Base-by-base conservation (phyloP, 2,797 vertebrate genomes). In the Alfaro cultratus region DNA sequence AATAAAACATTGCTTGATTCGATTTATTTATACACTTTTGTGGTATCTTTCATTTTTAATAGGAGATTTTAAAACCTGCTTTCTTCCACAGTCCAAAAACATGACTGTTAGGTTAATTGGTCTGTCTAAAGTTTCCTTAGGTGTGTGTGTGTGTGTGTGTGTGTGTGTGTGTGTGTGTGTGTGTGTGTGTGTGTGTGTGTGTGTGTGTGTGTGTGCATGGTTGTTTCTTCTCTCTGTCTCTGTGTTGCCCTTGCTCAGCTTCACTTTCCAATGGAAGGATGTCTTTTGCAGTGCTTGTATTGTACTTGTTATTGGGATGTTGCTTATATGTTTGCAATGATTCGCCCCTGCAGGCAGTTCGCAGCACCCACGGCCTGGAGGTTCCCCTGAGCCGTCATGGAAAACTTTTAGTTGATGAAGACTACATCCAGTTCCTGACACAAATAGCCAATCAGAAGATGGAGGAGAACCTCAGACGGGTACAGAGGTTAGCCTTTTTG, bases 301-400 rank as follows among this genome's bases (percentile, higher is more conserved):
- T 15, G n/a, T 31, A 11, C n/a, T 43, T 31, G 41, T 29, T 29
- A 46, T 73, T 49, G 15, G 15, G 29, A 9, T 8, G 45, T 67
- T 18, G 60, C n/a, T 62, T 36, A 0, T 0, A 23, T 62, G 5
- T 62, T 1, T 41, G 3, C 13, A 78, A 15, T 82, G 0, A 75
- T 85, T 74, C 79, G 51, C 77, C 13, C 74, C 31, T 81, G 0
- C 1, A 94, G 93, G 93, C 98, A 3, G 95, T 99, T 74, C 96
- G 98, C 4, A 98, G 98, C 83, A 97, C 98, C 75, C 98, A 98
- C 8, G 95, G 97, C 86, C 94, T 99, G 80, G 98, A 99, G 93
- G 98, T 98, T 86, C 98, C 98, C 0, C 85, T 99, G 81, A 97
- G 94, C 82, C 94, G 87, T 21, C 86, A 91, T 39, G 98, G 97